phyloP scores from a whole-genome alignment of 2,888 invertebrate species.

The Trissonchulus sp. region DNA sequence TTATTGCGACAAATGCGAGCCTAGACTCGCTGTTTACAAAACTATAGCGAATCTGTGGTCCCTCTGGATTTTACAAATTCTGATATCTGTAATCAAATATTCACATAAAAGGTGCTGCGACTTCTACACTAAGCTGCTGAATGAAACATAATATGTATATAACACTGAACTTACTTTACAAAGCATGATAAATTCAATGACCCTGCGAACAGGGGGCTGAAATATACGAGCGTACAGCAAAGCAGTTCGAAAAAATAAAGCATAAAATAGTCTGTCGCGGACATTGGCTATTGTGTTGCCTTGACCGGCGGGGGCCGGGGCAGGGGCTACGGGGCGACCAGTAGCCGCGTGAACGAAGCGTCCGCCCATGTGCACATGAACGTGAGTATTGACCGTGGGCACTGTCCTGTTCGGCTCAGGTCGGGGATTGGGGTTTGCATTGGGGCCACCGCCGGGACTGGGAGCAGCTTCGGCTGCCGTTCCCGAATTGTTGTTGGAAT shows the following conservation, averaged over 20 bases:
- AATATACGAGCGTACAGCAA: constrained; percentile 83
- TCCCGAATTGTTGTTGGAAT: neutral
- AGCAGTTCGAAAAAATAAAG: constrained; percentile 84
- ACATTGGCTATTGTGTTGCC: constrained; percentile 59
- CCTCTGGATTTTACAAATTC: no score
- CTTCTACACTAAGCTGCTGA: no score
- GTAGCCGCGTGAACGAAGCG: neutral
- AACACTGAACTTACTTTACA: constrained; percentile 62
- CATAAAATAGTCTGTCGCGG: constrained; percentile 84
- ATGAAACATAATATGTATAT: constrained; percentile 30
- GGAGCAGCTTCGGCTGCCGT: neutral
- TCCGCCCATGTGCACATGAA: neutral
- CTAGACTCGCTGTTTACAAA: no score
- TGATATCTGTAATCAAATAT: no score
- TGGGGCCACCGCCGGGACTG: neutral
- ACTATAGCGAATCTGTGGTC: no score
- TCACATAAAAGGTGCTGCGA: no score
- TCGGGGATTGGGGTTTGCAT: neutral
- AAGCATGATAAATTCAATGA: constrained; percentile 74
- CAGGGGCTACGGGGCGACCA: neutral
- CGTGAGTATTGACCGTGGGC: neutral
- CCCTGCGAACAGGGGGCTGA: constrained; percentile 69
- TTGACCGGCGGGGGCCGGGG: neutral
- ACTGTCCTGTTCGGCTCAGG: neutral
- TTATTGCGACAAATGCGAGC: no score